Base-by-base conservation (phyloP, 2,113 vertebrate species). In the Percina caprodes region DNA sequence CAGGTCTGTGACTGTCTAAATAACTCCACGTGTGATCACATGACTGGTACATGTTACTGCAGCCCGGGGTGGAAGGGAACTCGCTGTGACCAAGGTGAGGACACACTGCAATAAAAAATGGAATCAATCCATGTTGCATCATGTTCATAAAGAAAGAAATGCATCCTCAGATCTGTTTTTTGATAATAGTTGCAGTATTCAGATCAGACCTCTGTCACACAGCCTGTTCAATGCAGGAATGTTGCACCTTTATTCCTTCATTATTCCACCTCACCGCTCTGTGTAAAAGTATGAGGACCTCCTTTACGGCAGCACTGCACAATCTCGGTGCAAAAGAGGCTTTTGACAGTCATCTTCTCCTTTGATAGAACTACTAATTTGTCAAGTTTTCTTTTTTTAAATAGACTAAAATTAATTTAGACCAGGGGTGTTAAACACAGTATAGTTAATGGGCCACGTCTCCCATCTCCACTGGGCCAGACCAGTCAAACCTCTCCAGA, bases 11-110 rank as follows among this genome's bases (percentile, higher is more conserved):
- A 99, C 84, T 99, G 98, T 84, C 94, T 99, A 11, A 98, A 99
- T 88, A 99, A 99, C 92, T 97, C 98, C 69, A 99, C 97, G 24
- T 99, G 98, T 42, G 98, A 99, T 93, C 97, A 99, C 92, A 97
- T 99, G 93, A 99, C 97, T 0, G 98, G 98, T 5, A 98, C 97
- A 0, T 99, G 98, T 79, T 99, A 99, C 91, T 99, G 98, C 86
- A 98, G 94, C 88, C 97, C 98, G 0, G 98, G 98, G 69, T 99
- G 98, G 98, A 99, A 97, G 74, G 98, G 98, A 19, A 91, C 96
- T n/a, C 95, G 97, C 30, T 99, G 98, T 91, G 98, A 99, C 79
- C 97, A 99, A 96, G 97, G 98, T 99, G 92, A 90, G 45, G 15
- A 61, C 8, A 18, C 1, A 56, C 14, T 33, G 62, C 4, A 16